Evolutionary conservation across 2,113 vertebrate genomes (phyloP).

Genomic region (Anolis carolinensis): DNA sequence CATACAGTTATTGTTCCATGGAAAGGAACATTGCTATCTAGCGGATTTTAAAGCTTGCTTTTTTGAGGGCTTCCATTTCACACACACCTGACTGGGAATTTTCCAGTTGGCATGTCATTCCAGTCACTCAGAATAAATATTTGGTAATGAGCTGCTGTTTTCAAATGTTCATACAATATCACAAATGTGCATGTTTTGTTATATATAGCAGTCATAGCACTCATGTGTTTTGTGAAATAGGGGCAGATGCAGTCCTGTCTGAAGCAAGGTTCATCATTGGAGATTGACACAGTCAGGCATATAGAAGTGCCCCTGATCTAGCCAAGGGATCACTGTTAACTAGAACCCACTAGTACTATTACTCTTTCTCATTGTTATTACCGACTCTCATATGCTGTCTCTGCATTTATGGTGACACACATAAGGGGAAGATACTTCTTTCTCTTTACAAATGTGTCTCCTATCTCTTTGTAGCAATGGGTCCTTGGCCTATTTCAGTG

Average conservation of each 20-base stretch:
- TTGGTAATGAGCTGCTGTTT: neutral
- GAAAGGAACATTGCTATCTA: slow-evolving; percentile 11
- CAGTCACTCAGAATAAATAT: neutral
- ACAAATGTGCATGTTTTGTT: neutral
- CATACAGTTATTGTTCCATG: neutral
- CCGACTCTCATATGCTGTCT: neutral
- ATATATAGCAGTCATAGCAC: neutral
- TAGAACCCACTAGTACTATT: neutral
- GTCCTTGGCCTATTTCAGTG: neutral
- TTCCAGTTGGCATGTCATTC: neutral
- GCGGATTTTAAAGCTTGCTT: slow-evolving; percentile 6
- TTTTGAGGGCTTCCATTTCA: slow-evolving; percentile 7
- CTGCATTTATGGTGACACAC: neutral
- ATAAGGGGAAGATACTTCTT: neutral
- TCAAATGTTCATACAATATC: neutral
- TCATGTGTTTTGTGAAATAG: neutral
- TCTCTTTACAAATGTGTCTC: neutral
- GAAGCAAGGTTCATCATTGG: neutral
- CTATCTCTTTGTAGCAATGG: neutral
- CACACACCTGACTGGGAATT: neutral
- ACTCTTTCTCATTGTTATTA: neutral
- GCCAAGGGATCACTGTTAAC: too few relatives aligned
- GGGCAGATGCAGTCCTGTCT: neutral
- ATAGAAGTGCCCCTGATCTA: neutral
- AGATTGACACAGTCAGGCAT: too few relatives aligned